Evolutionary conservation across 2,888 invertebrate genomes (phyloP).

Genomic region (Cartodere bifasciata): DNA sequence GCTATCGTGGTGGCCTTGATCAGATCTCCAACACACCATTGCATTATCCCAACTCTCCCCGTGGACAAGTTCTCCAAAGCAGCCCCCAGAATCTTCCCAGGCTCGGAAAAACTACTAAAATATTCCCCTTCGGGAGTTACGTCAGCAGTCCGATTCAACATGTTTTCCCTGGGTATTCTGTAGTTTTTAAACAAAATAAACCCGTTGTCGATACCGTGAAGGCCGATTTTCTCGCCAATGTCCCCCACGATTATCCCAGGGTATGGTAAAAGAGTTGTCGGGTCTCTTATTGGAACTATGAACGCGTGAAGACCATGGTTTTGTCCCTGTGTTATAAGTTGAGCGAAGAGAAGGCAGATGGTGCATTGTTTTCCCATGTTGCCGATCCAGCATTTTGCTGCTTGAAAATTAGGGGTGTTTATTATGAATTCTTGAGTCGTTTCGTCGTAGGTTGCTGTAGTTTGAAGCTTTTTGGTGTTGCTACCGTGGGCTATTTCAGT

Average conservation of each 20-base stretch:
- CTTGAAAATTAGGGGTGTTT: conserved; percentile 86
- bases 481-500: conserved; percentile 94
- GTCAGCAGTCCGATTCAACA: conserved; percentile 81
- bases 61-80: conserved; percentile 78
- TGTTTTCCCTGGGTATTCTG: conserved; percentile 70
- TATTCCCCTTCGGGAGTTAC: conserved; percentile 79
- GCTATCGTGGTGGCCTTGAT: conserved; percentile 65
- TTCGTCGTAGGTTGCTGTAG: conserved; percentile 78
- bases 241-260: conserved; percentile 83
- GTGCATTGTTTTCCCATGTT: conserved; percentile 81
- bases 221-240: conserved; percentile 85
- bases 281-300: conserved; percentile 72
- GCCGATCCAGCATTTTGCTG: conserved; percentile 95
- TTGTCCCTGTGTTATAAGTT: conserved; percentile 66
- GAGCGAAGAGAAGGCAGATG: conserved; percentile 79
- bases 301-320: conserved; percentile 84
- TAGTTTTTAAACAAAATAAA: conserved; percentile 81
- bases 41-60: conserved; percentile 65
- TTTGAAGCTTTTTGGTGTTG: conserved; percentile 83
- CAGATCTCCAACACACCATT: conserved; percentile 51
- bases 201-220: conserved; percentile 88
- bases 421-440: conserved; percentile 68
- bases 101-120: conserved; percentile 81
- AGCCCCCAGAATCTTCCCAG: conserved; percentile 71
- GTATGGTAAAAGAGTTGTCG: conserved; percentile 59